phyloP scores from a whole-genome alignment of 2,888 invertebrate species.

The Sturmia bella region DNA sequence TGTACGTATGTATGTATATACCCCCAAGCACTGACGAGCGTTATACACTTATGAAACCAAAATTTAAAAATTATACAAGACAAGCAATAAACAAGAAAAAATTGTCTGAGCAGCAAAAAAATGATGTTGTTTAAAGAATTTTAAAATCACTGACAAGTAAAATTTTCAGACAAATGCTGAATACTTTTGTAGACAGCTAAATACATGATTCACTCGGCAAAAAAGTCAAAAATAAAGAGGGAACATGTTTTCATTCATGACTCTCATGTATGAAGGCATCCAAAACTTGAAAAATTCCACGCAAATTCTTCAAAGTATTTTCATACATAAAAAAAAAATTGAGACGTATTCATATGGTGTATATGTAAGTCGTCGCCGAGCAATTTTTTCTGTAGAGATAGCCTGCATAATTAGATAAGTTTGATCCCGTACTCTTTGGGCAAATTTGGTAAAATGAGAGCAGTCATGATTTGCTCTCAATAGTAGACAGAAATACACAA shows the following conservation, averaged over 20 bases:
- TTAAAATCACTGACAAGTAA: constrained; percentile 59
- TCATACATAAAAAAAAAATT: too few relatives aligned
- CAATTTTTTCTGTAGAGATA: too few relatives aligned
- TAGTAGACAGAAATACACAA: too few relatives aligned
- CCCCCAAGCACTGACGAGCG: not conserved
- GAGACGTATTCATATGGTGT: not conserved
- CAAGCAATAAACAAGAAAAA: constrained; percentile 21
- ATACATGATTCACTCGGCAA: constrained; percentile 25
- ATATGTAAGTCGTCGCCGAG: too few relatives aligned
- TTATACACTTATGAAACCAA: constrained; percentile 7
- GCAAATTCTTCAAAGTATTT: constrained; percentile 14
- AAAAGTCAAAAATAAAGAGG: constrained; percentile 15
- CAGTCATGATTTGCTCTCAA: too few relatives aligned
- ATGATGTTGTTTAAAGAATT: constrained; percentile 45
- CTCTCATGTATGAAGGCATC: not conserved
- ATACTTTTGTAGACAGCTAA: constrained; percentile 26
- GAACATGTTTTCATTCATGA: constrained; percentile 28
- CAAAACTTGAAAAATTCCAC: constrained; percentile 35
- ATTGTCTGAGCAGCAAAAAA: constrained; percentile 4
- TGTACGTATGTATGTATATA: not conserved
- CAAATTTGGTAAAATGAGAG: too few relatives aligned
- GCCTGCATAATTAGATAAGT: too few relatives aligned
- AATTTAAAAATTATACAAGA: constrained; percentile 7
- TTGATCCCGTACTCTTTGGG: too few relatives aligned
- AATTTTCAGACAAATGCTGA: not conserved